phyloP scores from a whole-genome alignment of 2,797 vertebrate genomes.

The Protosalanx chinensis region DNA sequence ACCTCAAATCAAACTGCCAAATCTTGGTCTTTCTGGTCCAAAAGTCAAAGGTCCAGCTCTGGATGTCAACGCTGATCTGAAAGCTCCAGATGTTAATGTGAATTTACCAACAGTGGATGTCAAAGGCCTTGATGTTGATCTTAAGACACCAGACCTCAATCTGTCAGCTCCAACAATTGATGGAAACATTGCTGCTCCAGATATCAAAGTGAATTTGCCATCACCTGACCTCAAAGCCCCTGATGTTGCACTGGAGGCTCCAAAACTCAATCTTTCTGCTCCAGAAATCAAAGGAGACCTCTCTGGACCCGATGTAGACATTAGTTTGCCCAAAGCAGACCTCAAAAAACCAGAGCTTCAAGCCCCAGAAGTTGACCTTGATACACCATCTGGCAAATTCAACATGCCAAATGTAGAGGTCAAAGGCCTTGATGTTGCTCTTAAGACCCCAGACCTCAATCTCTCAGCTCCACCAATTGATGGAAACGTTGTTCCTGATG shows the following conservation, averaged over 20 bases:
- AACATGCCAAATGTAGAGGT: slow-evolving; percentile 15
- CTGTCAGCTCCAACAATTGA: slow-evolving; percentile 48
- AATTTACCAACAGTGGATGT: background rate
- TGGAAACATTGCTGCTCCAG: slow-evolving; percentile 44
- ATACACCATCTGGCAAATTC: slow-evolving; percentile 31
- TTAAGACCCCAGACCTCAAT: slow-evolving; percentile 31
- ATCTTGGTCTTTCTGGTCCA: slow-evolving; percentile 36
- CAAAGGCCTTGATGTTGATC: background rate
- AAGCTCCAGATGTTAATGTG: slow-evolving; percentile 1
- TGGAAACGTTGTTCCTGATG: slow-evolving; percentile 44
- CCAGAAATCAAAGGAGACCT: slow-evolving; percentile 35
- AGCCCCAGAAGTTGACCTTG: slow-evolving; percentile 22
- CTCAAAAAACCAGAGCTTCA: slow-evolving; percentile 19
- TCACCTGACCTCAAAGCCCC: slow-evolving; percentile 39
- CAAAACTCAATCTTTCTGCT: slow-evolving; percentile 34
- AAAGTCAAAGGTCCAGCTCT: slow-evolving; percentile 38
- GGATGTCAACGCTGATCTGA: slow-evolving; percentile 26
- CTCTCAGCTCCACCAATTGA: slow-evolving; percentile 47
- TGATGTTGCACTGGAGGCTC: slow-evolving; percentile 29
- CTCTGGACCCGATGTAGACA: slow-evolving; percentile 36
- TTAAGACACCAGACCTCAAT: slow-evolving; percentile 31
- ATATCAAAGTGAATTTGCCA: slow-evolving; percentile 47
- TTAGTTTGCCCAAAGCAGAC: slow-evolving; percentile 24
- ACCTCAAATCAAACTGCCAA: slow-evolving; percentile 56
- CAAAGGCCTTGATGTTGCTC: background rate